Base-by-base conservation (phyloP, 2,888 invertebrate genomes). In the Eremobia ochroleuca region DNA sequence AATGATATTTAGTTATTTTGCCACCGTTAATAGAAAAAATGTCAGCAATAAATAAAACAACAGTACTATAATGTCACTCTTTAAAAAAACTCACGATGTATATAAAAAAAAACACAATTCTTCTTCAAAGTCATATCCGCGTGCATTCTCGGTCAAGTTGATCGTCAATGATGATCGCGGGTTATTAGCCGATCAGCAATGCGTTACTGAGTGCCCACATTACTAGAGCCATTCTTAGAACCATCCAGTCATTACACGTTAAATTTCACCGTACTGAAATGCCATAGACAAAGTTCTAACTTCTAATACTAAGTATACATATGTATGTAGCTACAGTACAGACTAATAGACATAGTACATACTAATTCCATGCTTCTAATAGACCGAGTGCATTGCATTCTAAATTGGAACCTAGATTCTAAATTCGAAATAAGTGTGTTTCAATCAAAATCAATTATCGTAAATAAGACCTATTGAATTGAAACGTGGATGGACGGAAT, bases 141-240 rank as follows among this genome's bases (percentile, higher is more conserved):
- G 37, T 82, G 59, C 67, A 61, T 77, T 79, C 73, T 64, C 77
- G 73, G 71, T 77, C 76, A 79, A 77, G 81, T 78, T 77, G 61
- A 69, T 76, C 73, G 52, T 79, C 69, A 68, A 62, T 66, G 73
- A 69, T 66, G 69, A 77, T 72, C 77, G 18, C 74, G 28, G 87
- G 83, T 83, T 85, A 82, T 84, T 87, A 85, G n/a, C 82, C 87
- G 80, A 82, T 61, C 83, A 85, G 68, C 77, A 87, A 87, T 85
- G 87, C 87, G 82, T 85, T 85, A 83, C 87, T 71, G 71, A 87
- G 37, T 73, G 76, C 62, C 25, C 67, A 59, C 74, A 78, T 81
- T 66, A 73, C 52, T 71, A 59, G 69, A 75, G 43, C 13, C 76
- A 74, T 79, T 77, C 21, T 52, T 52, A 52, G 25, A 52, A 52